Percentiles rank a stretch among this genome's conserved stretches.
Conservation (phyloP, 2,797 vertebrate species). For the Anabas testudineus region DNA sequence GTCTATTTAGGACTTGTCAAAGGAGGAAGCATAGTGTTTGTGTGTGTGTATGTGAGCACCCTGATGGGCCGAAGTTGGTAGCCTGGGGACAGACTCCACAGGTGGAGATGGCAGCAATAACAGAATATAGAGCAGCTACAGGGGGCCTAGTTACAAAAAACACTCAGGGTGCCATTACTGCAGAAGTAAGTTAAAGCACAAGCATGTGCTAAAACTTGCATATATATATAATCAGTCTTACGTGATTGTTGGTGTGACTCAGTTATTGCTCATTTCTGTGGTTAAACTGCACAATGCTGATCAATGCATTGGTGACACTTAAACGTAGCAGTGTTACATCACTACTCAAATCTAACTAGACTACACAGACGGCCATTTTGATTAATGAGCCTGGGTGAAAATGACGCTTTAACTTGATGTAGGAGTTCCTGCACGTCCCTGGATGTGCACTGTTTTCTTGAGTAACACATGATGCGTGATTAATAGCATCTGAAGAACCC, state of each 20-base stretch:
- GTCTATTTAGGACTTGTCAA: conserved; percentile 54
- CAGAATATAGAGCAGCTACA: conserved; percentile 48
- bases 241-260: background rate
- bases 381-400: conserved; percentile 58
- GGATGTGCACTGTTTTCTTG: background rate
- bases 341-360: conserved; percentile 53
- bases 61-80: conserved; percentile 48
- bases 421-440: conserved; percentile 15
- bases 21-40: conserved; percentile 29
- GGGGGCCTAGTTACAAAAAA: conserved; percentile 57
- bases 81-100: conserved; percentile 67
- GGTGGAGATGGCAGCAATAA: conserved; percentile 65
- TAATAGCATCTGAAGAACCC: background rate
- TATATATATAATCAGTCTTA: conserved; percentile 18
- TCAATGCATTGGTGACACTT: conserved; percentile 13
- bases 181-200: conserved; percentile 19
- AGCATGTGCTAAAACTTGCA: conserved; percentile 6
- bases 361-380: conserved; percentile 75
- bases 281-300: background rate
- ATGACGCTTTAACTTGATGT: conserved; percentile 1
- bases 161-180: conserved; percentile 40
- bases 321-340: conserved; percentile 56
- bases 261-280: background rate
- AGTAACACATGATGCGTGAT: background rate
- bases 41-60: conserved; percentile 26